Percentiles rank a stretch among this genome's conserved stretches.
Conservation (phyloP, 2,797 vertebrate genomes). For the Characodon lateralis region DNA sequence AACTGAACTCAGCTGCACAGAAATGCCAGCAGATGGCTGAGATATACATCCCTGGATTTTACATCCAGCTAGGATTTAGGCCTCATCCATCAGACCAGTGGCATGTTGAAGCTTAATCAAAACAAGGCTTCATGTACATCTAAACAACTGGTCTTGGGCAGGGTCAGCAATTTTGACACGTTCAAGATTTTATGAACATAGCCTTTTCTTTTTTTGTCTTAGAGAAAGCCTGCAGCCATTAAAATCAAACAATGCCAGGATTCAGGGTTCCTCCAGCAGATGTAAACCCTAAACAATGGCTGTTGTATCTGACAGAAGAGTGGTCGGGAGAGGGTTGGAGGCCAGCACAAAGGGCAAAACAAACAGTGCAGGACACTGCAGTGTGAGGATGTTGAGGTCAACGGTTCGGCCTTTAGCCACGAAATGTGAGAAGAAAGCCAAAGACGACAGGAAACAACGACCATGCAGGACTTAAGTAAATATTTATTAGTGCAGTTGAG, state of each 20-base stretch:
- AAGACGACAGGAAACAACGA: neutral
- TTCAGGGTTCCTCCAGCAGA: slow-evolving; percentile 58
- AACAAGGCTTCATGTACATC: slow-evolving; percentile 38
- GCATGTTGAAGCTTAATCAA: slow-evolving; percentile 40
- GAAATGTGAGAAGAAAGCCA: slow-evolving; percentile 10
- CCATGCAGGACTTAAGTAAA: slow-evolving; percentile 1
- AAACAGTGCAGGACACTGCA: slow-evolving; percentile 48
- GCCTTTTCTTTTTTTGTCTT: slow-evolving; percentile 18
- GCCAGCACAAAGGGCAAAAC: slow-evolving; percentile 60
- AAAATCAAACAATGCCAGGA: slow-evolving; percentile 57
- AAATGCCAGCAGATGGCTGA: slow-evolving; percentile 34
- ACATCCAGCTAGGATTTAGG: slow-evolving; percentile 28
- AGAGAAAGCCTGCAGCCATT: slow-evolving; percentile 34
- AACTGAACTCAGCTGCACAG: slow-evolving; percentile 14
- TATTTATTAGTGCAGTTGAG: neutral
- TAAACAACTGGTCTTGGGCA: slow-evolving; percentile 47
- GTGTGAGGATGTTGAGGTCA: slow-evolving; percentile 40
- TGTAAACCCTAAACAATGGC: slow-evolving; percentile 72
- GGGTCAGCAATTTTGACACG: slow-evolving; percentile 45
- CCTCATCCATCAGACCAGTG: slow-evolving; percentile 39
- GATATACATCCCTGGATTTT: slow-evolving; percentile 34
- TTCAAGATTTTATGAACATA: slow-evolving; percentile 33
- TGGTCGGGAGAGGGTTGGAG: slow-evolving; percentile 57
- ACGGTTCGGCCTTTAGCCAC: slow-evolving; percentile 11
- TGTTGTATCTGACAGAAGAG: slow-evolving; percentile 40